Evolutionary conservation across 2,888 invertebrate species (phyloP).

Genomic region (Stenodera caucasica): DNA sequence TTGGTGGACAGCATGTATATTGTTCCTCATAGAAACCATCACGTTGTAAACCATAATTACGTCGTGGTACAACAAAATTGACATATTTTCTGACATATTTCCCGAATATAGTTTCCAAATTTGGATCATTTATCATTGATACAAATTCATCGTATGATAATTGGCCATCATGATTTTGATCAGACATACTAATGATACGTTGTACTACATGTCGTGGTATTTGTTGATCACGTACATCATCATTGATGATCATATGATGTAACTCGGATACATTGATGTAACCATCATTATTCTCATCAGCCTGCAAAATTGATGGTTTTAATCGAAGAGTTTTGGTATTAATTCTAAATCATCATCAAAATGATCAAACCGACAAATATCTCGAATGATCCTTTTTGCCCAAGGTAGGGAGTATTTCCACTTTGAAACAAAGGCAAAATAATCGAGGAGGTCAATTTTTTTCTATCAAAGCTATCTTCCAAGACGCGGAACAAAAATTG

Average conservation of each 20-base stretch:
- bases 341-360: too few relatives aligned
- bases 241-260: slow-evolving; percentile 60
- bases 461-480: too few relatives aligned
- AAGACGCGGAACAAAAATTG: too few relatives aligned
- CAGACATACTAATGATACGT: slow-evolving; percentile 66
- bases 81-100: slow-evolving; percentile 65
- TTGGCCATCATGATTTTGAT: slow-evolving; percentile 65
- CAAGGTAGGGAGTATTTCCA: too few relatives aligned
- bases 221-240: slow-evolving; percentile 62
- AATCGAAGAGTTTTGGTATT: too few relatives aligned
- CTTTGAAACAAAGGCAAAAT: too few relatives aligned
- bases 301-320: slow-evolving; percentile 59
- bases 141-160: slow-evolving; percentile 72
- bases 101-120: slow-evolving; percentile 64
- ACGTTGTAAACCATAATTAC: slow-evolving; percentile 39
- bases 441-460: too few relatives aligned
- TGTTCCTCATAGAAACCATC: slow-evolving; percentile 85
- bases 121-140: slow-evolving; percentile 64
- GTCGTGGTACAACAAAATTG: slow-evolving; percentile 19
- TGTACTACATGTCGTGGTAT: slow-evolving; percentile 63
- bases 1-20: slow-evolving; percentile 91
- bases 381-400: too few relatives aligned
- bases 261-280: slow-evolving; percentile 68
- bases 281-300: slow-evolving; percentile 71
- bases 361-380: too few relatives aligned